These are phyloP conservation scores for Heteromurus nitidus DNA, from an alignment of 2,888 invertebrate species.

Conservation along the genomic window DNA sequence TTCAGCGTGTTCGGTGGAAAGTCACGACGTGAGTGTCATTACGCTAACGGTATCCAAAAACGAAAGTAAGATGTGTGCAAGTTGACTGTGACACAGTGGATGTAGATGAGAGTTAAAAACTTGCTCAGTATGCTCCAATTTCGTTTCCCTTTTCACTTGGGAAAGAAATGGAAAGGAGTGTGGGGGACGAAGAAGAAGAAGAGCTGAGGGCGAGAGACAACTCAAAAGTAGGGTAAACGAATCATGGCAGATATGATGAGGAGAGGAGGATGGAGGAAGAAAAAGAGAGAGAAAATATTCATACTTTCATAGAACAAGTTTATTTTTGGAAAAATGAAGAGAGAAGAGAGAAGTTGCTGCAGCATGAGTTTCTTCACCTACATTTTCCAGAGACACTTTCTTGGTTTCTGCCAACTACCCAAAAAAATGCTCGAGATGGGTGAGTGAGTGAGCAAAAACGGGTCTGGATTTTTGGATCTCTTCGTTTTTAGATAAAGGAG, in stretches of 20 bases:
- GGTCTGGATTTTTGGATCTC: not conserved
- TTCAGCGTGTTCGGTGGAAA: no score
- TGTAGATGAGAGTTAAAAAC: slow-evolving; percentile 9
- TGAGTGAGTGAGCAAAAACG: no score
- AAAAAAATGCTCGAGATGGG: no score
- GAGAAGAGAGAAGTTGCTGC: not conserved
- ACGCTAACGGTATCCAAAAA: slow-evolving; percentile 25
- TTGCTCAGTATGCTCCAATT: slow-evolving; percentile 7
- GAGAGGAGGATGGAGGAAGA: slow-evolving; percentile 13
- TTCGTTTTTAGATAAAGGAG: slow-evolving; percentile 30
- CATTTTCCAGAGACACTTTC: not conserved
- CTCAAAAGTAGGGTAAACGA: slow-evolving; percentile 57
- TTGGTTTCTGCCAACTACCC: no score
- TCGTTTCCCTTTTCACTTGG: slow-evolving; percentile 5
- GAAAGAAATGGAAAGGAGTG: not conserved
- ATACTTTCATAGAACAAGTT: not conserved
- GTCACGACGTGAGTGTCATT: slow-evolving; percentile 18
- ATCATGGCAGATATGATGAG: slow-evolving; percentile 35
- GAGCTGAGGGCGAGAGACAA: slow-evolving; percentile 14
- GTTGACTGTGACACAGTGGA: no score
- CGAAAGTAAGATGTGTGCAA: no score
- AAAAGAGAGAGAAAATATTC: slow-evolving; percentile 17
- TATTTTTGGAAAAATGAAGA: not conserved
- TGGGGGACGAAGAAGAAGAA: not conserved
- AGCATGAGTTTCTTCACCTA: not conserved